Conservation (phyloP, 2,113 vertebrate species). For the Donacobius atricapilla region DNA sequence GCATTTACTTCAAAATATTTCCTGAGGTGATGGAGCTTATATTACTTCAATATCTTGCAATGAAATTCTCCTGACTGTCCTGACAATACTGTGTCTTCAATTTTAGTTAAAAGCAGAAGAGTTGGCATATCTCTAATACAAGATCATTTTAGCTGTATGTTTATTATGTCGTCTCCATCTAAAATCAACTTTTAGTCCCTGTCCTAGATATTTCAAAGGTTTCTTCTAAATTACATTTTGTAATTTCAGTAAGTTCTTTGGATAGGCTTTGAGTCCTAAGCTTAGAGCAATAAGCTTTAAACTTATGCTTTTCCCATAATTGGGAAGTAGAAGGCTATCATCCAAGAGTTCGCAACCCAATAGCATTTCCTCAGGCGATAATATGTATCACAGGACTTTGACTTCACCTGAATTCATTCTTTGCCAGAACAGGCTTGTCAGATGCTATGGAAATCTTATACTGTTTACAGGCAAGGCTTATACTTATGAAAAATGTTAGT, state of each 20-base stretch:
- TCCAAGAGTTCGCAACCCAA: not conserved
- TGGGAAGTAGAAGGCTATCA: not conserved
- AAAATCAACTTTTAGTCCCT: not conserved
- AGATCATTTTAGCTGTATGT: not conserved
- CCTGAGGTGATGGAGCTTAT: not conserved
- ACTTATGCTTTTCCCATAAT: accelerated
- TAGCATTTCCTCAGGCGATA: not conserved
- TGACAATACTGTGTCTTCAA: not conserved
- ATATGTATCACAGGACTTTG: not conserved
- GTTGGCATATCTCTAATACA: not conserved
- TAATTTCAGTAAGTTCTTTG: not conserved
- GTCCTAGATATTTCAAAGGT: not conserved
- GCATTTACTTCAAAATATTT: not conserved
- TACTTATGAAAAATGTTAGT: not conserved
- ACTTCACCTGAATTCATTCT: not conserved
- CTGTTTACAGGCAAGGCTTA: not conserved
- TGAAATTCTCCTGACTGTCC: not conserved
- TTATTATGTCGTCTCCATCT: not conserved
- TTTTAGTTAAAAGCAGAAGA: not conserved
- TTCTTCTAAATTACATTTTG: not conserved
- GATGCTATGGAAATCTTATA: not conserved
- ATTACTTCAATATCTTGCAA: not conserved
- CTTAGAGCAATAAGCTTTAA: not conserved
- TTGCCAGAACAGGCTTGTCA: accelerated
- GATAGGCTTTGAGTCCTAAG: not conserved